These are phyloP conservation scores for Cinclus cinclus DNA, from an alignment of 2,113 vertebrate species.

Conservation along the genomic window DNA sequence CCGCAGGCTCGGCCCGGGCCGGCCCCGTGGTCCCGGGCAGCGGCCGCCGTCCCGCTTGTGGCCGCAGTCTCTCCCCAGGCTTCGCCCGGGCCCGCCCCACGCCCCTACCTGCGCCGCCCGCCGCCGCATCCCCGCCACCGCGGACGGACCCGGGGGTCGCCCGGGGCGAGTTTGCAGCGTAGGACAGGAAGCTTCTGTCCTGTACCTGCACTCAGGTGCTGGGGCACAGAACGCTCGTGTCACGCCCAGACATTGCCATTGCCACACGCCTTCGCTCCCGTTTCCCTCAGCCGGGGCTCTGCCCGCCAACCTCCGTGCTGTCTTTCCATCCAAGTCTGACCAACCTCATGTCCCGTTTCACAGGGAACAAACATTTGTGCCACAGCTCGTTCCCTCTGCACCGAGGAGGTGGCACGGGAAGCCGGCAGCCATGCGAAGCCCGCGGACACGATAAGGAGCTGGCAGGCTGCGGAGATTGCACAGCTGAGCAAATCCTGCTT, in stretches of 20 bases:
- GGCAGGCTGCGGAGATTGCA: not conserved
- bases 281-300: not conserved
- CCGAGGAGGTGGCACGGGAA: not conserved
- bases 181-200: accelerated
- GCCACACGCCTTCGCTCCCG: not conserved
- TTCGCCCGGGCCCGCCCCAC: not conserved
- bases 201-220: accelerated
- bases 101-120: not conserved
- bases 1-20: too few species aligned
- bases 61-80: not conserved
- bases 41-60: too few species aligned
- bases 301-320: not conserved
- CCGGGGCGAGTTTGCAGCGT: accelerated
- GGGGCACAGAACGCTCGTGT: accelerated
- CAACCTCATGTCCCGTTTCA: not conserved
- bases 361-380: not conserved
- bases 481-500: not conserved
- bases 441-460: not conserved
- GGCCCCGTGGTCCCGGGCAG: too few species aligned
- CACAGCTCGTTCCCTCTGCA: not conserved
- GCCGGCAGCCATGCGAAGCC: not conserved
- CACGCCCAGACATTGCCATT: not conserved
- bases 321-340: not conserved
- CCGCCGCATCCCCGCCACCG: not conserved
- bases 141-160: too few species aligned